A percentile compares a stretch with the other conserved stretches of the same genome.
phyloP scores from a whole-genome alignment of 2,797 vertebrate species.

The Cuculus canorus region DNA sequence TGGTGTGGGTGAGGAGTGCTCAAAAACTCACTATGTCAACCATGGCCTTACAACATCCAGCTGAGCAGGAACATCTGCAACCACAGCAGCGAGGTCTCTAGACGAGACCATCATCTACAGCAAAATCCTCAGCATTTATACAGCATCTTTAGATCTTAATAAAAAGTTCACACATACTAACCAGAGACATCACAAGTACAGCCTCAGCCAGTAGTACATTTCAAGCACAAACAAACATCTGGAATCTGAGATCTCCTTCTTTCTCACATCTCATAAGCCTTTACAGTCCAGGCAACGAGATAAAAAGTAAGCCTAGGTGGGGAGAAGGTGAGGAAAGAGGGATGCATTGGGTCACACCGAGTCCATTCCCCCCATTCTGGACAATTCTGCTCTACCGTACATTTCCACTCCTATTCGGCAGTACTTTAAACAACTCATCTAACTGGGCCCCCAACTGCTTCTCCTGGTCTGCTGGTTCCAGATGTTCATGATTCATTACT shows the following conservation, averaged over 20 bases:
- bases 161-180: not conserved
- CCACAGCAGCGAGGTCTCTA: not conserved
- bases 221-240: not conserved
- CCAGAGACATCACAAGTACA: not conserved
- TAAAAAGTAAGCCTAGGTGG: not conserved
- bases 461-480: not conserved
- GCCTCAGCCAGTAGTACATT: not conserved
- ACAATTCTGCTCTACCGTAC: not conserved
- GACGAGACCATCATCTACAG: not conserved
- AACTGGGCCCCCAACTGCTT: not conserved
- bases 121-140: not conserved
- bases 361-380: not conserved
- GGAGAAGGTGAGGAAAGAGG: not conserved
- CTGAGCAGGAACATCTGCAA: not conserved
- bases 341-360: not conserved
- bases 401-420: not conserved
- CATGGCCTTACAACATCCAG: not conserved
- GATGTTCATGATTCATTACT: not conserved
- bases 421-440: not conserved
- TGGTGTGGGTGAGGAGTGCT: rapidly evolving
- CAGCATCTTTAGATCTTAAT: not conserved
- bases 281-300: not conserved
- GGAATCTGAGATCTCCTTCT: not conserved
- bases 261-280: not conserved
- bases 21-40: rapidly evolving